Conservation (phyloP, 2,113 vertebrate species). For the Steatornis caripensis region DNA sequence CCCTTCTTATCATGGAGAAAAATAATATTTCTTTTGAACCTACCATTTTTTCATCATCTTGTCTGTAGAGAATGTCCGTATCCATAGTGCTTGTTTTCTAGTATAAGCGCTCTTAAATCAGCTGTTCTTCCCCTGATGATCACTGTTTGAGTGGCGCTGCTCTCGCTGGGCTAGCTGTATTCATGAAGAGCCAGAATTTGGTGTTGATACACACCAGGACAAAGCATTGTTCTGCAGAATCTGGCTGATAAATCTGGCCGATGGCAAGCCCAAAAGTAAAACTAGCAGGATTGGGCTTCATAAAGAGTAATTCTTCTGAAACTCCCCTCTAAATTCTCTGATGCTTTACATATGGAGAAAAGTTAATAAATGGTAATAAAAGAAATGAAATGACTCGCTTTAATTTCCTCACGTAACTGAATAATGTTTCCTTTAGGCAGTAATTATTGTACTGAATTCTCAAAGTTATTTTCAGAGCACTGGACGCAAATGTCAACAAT, state of each 20-base stretch:
- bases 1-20: background rate
- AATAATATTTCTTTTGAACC: background rate
- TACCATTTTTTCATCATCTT: background rate
- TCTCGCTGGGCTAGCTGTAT: background rate
- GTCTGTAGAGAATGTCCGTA: background rate
- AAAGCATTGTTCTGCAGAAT: background rate
- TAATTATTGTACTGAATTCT: constrained; percentile 28
- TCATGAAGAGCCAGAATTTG: background rate
- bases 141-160: background rate
- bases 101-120: background rate
- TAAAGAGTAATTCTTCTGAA: background rate
- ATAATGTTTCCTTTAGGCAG: constrained; percentile 36
- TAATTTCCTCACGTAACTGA: constrained; percentile 35
- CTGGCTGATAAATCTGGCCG: background rate
- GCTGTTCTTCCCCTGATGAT: background rate
- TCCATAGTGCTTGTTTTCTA: background rate
- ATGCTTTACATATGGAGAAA: constrained; percentile 16
- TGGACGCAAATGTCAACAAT: constrained; percentile 16
- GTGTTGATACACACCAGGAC: background rate
- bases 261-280: background rate
- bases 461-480: constrained; percentile 39
- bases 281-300: background rate
- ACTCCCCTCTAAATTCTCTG: background rate
- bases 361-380: constrained; percentile 51
- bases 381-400: background rate